phyloP scores from a whole-genome alignment of 2,113 vertebrate species.

The Oryzias curvinotus region DNA sequence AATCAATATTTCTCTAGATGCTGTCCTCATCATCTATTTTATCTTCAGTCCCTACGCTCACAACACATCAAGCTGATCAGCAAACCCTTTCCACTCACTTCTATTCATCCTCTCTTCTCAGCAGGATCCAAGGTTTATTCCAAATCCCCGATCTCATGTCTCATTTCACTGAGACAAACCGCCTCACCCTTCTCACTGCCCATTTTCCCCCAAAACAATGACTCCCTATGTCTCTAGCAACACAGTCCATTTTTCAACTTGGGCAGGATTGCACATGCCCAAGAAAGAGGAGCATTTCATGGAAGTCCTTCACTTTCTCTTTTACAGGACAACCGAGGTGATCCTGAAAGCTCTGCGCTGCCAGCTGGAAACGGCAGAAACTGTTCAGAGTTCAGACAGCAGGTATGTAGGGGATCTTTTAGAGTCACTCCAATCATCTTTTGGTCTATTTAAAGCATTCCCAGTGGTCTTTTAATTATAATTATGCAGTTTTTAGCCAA shows the following conservation, averaged over 20 bases:
- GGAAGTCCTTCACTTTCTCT: constrained; percentile 25
- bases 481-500: too few relatives aligned
- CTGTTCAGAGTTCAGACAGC: constrained; percentile 45
- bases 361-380: constrained; percentile 38
- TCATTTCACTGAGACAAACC: constrained; percentile 41
- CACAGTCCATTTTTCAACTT: constrained; percentile 50
- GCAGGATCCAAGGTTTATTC: constrained; percentile 5
- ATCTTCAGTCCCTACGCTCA: constrained; percentile 27
- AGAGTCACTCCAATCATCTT: too few relatives aligned
- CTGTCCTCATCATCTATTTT: constrained; percentile 14
- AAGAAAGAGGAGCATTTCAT: constrained; percentile 25
- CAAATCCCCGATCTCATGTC: constrained; percentile 11
- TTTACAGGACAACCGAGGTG: constrained; percentile 36
- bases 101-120: constrained; percentile 18
- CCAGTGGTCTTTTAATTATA: too few relatives aligned
- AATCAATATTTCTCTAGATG: constrained; percentile 41
- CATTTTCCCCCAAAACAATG: constrained; percentile 41
- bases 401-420: constrained; percentile 16
- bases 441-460: too few relatives aligned
- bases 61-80: constrained; percentile 23
- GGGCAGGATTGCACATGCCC: constrained; percentile 27
- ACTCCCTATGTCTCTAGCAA: constrained; percentile 43
- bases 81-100: neutral
- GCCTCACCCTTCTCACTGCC: constrained; percentile 5
- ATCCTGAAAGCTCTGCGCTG: constrained; percentile 39